A percentile compares a stretch with the other conserved stretches of the same genome.
Evolutionary conservation across 2,113 vertebrate species (phyloP).

Genomic region (Alligator mississippiensis): DNA sequence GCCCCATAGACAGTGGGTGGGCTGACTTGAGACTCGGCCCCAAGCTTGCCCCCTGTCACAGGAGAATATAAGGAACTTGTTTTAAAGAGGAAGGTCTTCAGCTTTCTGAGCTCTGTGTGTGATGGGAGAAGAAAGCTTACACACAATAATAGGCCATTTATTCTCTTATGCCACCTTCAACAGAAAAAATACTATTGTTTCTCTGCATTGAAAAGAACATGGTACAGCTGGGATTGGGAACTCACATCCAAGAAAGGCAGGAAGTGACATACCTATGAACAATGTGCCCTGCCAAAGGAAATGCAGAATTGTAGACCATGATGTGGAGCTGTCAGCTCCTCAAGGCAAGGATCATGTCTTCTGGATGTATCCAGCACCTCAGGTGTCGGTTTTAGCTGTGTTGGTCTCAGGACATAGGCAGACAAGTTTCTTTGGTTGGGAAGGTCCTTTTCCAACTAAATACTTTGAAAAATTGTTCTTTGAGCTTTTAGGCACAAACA

Average conservation of each 20-base stretch:
- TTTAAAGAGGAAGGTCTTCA: not conserved
- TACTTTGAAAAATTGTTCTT: too few relatives aligned
- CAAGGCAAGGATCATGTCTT: not conserved
- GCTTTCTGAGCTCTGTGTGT: not conserved
- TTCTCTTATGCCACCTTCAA: not conserved
- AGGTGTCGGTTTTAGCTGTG: too few relatives aligned
- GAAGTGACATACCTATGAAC: not conserved
- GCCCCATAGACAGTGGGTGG: too few relatives aligned
- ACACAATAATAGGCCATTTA: not conserved
- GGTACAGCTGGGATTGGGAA: not conserved
- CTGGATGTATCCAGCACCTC: too few relatives aligned
- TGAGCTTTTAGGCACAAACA: too few relatives aligned
- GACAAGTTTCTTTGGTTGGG: too few relatives aligned
- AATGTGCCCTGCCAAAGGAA: not conserved
- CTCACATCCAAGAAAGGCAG: rapidly evolving
- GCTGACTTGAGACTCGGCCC: too few relatives aligned
- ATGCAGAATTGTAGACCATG: not conserved
- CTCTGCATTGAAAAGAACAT: not conserved
- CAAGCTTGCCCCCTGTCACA: too few relatives aligned
- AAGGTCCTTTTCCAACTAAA: too few relatives aligned
- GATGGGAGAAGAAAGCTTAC: not conserved
- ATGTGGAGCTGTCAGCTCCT: not conserved
- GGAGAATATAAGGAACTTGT: not conserved
- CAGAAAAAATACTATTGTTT: not conserved
- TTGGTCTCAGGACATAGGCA: too few relatives aligned